phyloP scores from a whole-genome alignment of 2,888 invertebrate species.

The Chymomyza fuscimana region DNA sequence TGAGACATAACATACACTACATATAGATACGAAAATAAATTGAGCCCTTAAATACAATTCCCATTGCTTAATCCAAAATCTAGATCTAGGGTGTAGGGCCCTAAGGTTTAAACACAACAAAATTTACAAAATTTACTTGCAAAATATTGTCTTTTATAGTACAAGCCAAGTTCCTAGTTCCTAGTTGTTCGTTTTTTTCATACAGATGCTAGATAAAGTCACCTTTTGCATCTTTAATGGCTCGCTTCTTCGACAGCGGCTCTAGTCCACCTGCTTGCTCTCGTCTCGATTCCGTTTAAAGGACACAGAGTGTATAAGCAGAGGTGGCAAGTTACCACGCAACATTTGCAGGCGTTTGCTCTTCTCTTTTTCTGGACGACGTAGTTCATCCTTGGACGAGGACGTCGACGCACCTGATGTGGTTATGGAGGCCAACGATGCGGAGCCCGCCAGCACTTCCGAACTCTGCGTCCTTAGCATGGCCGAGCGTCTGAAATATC shows the following conservation, averaged over 20 bases:
- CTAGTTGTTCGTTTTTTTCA: not conserved
- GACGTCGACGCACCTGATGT: slow-evolving; percentile 54
- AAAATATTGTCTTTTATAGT: too few relatives aligned
- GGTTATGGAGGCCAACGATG: slow-evolving; percentile 56
- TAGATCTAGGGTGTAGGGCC: not conserved
- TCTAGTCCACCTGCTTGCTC: slow-evolving; percentile 70
- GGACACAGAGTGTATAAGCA: slow-evolving; percentile 78
- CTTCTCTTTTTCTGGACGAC: slow-evolving; percentile 75
- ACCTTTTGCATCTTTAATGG: not conserved
- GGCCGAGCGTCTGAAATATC: slow-evolving; percentile 82
- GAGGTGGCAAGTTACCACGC: slow-evolving; percentile 78
- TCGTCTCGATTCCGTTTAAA: slow-evolving; percentile 76
- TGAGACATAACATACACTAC: not conserved
- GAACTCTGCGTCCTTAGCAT: slow-evolving; percentile 75
- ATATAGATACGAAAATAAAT: not conserved
- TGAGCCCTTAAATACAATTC: not conserved
- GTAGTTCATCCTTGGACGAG: slow-evolving; percentile 62
- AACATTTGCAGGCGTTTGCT: slow-evolving; percentile 78
- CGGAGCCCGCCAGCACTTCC: slow-evolving; percentile 67
- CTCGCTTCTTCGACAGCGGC: not conserved
- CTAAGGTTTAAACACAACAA: not conserved
- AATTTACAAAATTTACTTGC: not conserved
- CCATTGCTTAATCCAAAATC: too few relatives aligned
- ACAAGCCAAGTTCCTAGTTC: too few relatives aligned
- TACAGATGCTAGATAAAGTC: not conserved